phyloP scores from a whole-genome alignment of 2,888 invertebrate genomes.

The Platycheirus albimanus region DNA sequence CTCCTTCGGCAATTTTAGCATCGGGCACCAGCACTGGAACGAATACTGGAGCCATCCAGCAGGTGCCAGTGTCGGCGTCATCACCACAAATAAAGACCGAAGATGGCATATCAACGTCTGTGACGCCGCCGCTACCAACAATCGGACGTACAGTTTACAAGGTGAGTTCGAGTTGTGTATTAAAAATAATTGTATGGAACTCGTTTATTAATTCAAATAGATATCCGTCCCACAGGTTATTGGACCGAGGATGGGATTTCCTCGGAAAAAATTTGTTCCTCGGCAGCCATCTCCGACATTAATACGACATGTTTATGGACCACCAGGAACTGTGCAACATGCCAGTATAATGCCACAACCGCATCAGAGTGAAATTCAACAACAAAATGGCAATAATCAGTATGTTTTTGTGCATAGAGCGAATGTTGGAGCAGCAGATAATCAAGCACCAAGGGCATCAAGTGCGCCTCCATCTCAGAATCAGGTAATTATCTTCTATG shows the following conservation, averaged over 20 bases:
- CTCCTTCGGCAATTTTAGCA: slow-evolving; percentile 90
- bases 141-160: slow-evolving; percentile 82
- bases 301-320: slow-evolving; percentile 85
- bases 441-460: slow-evolving; percentile 90
- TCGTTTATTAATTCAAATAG: slow-evolving; percentile 13
- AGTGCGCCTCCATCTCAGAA: slow-evolving; percentile 91
- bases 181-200: neutral
- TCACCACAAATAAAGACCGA: slow-evolving; percentile 76
- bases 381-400: slow-evolving; percentile 85
- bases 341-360: slow-evolving; percentile 74
- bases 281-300: slow-evolving; percentile 86
- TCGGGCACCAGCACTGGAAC: slow-evolving; percentile 74
- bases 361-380: slow-evolving; percentile 78
- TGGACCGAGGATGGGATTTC: slow-evolving; percentile 82
- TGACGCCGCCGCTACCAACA: slow-evolving; percentile 76
- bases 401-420: slow-evolving; percentile 92
- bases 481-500: slow-evolving; percentile 77
- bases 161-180: slow-evolving; percentile 74
- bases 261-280: slow-evolving; percentile 84
- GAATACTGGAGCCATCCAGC: slow-evolving; percentile 72
- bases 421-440: slow-evolving; percentile 84
- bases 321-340: slow-evolving; percentile 77
- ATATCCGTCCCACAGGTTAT: slow-evolving; percentile 78
- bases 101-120: slow-evolving; percentile 75
- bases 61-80: slow-evolving; percentile 76